Percentiles rank a stretch among this genome's conserved stretches.
These are phyloP conservation scores for Pterostichus niger DNA, from an alignment of 2,888 invertebrate species.

Conservation along the genomic window DNA sequence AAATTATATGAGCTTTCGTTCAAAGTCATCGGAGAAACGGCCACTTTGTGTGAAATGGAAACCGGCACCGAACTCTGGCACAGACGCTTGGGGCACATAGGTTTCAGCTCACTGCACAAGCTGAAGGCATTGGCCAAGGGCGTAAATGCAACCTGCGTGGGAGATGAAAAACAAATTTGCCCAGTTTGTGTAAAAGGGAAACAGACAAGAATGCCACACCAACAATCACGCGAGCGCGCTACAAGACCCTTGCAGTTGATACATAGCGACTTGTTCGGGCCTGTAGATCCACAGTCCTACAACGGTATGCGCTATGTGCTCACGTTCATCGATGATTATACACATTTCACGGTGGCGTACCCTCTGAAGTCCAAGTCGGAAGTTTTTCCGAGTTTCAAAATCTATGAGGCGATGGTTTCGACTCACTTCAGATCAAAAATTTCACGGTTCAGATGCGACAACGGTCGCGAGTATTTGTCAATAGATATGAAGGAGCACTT, in stretches of 20 bases:
- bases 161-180: conserved; percentile 63
- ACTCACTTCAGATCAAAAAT: conserved; percentile 70
- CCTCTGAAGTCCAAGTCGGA: conserved; percentile 69
- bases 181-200: conserved; percentile 70
- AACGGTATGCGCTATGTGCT: conserved; percentile 68
- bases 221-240: conserved; percentile 67
- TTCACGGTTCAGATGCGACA: conserved; percentile 70
- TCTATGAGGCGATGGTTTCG: conserved; percentile 69
- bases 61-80: conserved; percentile 67
- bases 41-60: conserved; percentile 20
- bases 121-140: conserved; percentile 57
- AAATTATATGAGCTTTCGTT: conserved; percentile 67
- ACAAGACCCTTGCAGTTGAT: conserved; percentile 68
- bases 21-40: conserved; percentile 1
- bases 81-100: conserved; percentile 67
- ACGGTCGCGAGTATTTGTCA: conserved; percentile 68
- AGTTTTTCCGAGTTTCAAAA: conserved; percentile 69
- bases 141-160: conserved; percentile 63
- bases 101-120: conserved; percentile 58
- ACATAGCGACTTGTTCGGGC: conserved; percentile 70
- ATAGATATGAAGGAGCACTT: conserved; percentile 48
- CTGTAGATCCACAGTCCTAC: conserved; percentile 68
- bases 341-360: conserved; percentile 69
- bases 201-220: conserved; percentile 68
- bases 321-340: conserved; percentile 70